Evolutionary conservation across 2,888 invertebrate genomes (phyloP).

Genomic region (Ellobium chinense): DNA sequence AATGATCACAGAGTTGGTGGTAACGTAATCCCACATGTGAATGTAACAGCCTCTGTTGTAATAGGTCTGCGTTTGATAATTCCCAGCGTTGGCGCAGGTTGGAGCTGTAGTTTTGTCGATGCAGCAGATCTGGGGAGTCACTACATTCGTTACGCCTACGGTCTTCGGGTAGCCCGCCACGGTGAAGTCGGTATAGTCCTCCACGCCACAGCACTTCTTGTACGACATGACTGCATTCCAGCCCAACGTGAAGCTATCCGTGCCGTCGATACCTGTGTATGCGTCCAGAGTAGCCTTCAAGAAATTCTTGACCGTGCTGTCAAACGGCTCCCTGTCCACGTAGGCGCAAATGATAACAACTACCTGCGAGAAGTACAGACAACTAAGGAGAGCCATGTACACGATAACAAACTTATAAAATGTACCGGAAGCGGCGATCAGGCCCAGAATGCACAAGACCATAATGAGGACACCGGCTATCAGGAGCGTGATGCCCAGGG

Average conservation of each 20-base stretch:
- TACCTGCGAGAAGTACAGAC: conserved; percentile 14
- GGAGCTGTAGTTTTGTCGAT: background rate
- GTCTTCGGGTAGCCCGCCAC: conserved; percentile 14
- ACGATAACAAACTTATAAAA: conserved; percentile 29
- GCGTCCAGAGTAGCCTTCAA: background rate
- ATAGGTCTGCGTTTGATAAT: conserved; percentile 22
- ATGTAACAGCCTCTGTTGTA: conserved; percentile 35
- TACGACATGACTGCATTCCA: conserved; percentile 37
- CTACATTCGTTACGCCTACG: background rate
- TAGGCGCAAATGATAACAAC: conserved; percentile 36
- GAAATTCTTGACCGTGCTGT: conserved; percentile 27
- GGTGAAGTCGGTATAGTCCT: conserved; percentile 10
- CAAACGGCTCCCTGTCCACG: conserved; percentile 18
- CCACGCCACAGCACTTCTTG: conserved; percentile 31
- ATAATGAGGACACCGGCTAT: background rate
- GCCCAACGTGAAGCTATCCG: conserved; percentile 26
- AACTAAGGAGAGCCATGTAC: background rate
- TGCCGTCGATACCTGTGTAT: conserved; percentile 19
- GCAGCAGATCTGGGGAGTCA: conserved; percentile 28
- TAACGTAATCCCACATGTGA: conserved; percentile 34
- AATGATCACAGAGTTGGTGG: conserved; percentile 16
- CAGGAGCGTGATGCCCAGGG: background rate
- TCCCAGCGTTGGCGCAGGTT: background rate
- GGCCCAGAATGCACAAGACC: background rate
- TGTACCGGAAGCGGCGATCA: background rate